These are phyloP conservation scores for Caenorhabditis sp. DNA, from an alignment of 2,888 invertebrate species.

Conservation along the genomic window DNA sequence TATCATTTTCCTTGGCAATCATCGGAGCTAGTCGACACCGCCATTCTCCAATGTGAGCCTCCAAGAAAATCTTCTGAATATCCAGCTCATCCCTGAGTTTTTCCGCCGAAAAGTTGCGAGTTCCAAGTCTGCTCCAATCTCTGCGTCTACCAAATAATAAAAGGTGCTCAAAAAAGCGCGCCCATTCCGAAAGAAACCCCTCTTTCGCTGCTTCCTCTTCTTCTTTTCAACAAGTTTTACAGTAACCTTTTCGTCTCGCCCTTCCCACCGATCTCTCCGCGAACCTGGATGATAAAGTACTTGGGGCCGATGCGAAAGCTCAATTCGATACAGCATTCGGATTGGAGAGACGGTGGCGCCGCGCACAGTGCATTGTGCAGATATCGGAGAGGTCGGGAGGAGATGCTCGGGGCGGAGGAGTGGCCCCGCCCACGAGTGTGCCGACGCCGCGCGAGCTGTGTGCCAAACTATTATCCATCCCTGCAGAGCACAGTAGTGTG, in stretches of 20 bases:
- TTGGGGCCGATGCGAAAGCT: slow-evolving; percentile 7
- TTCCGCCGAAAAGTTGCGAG: neutral
- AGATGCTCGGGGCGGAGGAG: neutral
- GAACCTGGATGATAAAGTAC: slow-evolving; percentile 33
- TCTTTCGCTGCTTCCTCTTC: neutral
- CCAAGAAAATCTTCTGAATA: neutral
- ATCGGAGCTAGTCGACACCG: too few species aligned
- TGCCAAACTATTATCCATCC: slow-evolving; percentile 56
- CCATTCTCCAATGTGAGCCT: too few species aligned
- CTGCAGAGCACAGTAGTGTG: slow-evolving; percentile 58
- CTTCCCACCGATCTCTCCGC: slow-evolving; percentile 6
- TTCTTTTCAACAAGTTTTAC: slow-evolving; percentile 47
- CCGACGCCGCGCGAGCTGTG: slow-evolving; percentile 23
- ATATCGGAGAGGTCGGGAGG: slow-evolving; percentile 10
- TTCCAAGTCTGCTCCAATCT: slow-evolving; percentile 17
- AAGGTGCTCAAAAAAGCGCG: slow-evolving; percentile 44
- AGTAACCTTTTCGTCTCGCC: slow-evolving; percentile 23
- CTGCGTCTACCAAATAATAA: slow-evolving; percentile 16
- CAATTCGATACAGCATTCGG: slow-evolving; percentile 3
- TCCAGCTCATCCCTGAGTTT: too few species aligned
- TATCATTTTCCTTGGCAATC: too few species aligned
- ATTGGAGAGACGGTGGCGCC: slow-evolving; percentile 2
- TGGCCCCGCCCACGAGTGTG: slow-evolving; percentile 25
- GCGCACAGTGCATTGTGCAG: slow-evolving; percentile 16
- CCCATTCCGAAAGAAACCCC: slow-evolving; percentile 29